Conservation (phyloP, 1,140 invertebrate species). For the Drosophila sproati region DNA sequence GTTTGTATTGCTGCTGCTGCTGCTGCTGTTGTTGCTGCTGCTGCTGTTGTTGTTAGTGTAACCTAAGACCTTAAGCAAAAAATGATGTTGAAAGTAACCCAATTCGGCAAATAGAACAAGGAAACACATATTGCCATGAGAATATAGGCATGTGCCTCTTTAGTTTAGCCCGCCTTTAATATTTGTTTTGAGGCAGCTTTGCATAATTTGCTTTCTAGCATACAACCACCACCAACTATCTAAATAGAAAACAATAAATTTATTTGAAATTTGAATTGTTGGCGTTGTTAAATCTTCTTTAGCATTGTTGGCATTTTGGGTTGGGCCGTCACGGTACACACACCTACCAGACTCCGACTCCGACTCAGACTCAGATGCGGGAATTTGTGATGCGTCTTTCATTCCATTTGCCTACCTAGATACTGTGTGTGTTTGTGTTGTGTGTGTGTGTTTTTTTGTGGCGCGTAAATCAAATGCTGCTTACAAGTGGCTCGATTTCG, state of each 20-base stretch:
- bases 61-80: slow-evolving; percentile 59
- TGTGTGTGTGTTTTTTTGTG: slow-evolving; percentile 23
- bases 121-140: slow-evolving; percentile 24
- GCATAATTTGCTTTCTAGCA: slow-evolving; percentile 56
- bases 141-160: slow-evolving; percentile 29
- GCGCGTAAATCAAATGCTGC: slow-evolving; percentile 63
- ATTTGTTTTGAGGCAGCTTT: slow-evolving; percentile 54
- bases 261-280: slow-evolving; percentile 43
- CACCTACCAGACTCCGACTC: slow-evolving; percentile 13
- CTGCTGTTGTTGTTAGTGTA: slow-evolving; percentile 54
- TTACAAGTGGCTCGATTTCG: slow-evolving; percentile 60
- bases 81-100: slow-evolving; percentile 75
- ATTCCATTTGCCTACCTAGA: slow-evolving; percentile 30
- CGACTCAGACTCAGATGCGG: slow-evolving; percentile 10
- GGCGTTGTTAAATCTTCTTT: slow-evolving; percentile 45
- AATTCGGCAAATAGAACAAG: slow-evolving; percentile 57
- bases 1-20: slow-evolving; percentile 27
- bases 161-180: slow-evolving; percentile 36
- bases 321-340: slow-evolving; percentile 49
- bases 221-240: slow-evolving; percentile 30
- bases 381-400: slow-evolving; percentile 10
- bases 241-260: slow-evolving; percentile 79
- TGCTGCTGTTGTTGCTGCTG: slow-evolving; percentile 16
- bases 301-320: slow-evolving; percentile 50
- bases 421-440: neutral